These are phyloP conservation scores for Pyrrhura leucotis DNA, from an alignment of 2,797 vertebrate genomes.

Conservation along the genomic window DNA sequence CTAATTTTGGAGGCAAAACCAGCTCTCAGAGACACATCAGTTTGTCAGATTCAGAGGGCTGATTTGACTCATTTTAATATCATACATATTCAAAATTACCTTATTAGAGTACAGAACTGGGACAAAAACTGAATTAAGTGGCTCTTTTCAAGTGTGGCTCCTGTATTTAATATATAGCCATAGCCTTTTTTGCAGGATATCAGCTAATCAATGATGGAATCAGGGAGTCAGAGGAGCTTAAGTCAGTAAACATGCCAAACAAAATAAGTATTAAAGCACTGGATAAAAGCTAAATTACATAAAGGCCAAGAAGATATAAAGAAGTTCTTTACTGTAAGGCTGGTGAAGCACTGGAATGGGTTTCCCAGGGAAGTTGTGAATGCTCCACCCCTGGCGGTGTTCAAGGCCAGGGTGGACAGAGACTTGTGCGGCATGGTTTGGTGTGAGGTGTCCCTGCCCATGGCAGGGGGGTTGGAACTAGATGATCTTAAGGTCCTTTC, in stretches of 20 bases:
- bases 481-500: background rate
- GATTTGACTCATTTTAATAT: constrained; percentile 1
- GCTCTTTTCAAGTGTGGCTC: background rate
- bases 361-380: background rate
- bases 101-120: background rate
- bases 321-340: background rate
- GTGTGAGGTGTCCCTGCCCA: background rate
- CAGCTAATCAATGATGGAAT: background rate
- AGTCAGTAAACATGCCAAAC: background rate
- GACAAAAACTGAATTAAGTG: constrained; percentile 10
- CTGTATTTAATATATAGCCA: background rate
- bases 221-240: background rate
- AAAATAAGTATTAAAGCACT: background rate
- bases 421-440: background rate
- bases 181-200: background rate
- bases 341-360: background rate
- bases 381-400: background rate
- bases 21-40: background rate
- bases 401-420: background rate
- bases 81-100: background rate
- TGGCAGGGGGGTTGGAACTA: background rate
- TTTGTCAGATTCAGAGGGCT: background rate
- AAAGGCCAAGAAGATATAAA: background rate
- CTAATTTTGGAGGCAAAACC: background rate
- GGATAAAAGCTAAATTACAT: background rate